phyloP scores from a whole-genome alignment of 2,888 invertebrate species.

The Napeogenes sylphis region DNA sequence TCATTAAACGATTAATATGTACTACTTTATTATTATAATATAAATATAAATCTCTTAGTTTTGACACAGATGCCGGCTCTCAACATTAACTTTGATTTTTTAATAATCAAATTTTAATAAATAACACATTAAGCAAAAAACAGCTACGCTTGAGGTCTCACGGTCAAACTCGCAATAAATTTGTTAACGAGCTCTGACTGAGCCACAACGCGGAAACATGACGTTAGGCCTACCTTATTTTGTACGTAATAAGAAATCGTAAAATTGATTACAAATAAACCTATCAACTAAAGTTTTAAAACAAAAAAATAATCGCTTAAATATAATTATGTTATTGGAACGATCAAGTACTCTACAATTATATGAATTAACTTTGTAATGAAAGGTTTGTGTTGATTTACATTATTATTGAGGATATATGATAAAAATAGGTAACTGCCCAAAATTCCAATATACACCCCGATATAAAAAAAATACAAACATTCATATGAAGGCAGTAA shows the following conservation, averaged over 20 bases:
- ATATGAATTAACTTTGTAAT: no score
- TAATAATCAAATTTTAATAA: constrained; percentile 72
- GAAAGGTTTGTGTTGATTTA: no score
- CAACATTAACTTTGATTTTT: constrained; percentile 61
- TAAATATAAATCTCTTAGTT: constrained; percentile 41
- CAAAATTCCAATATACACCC: no score
- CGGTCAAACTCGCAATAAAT: constrained; percentile 74
- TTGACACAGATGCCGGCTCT: constrained; percentile 55
- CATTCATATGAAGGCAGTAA: no score
- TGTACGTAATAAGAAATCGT: constrained; percentile 20
- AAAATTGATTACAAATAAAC: constrained; percentile 15
- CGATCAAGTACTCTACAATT: background rate
- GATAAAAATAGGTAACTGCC: no score
- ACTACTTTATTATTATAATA: constrained; percentile 50
- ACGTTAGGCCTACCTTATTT: constrained; percentile 42
- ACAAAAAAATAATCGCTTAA: constrained; percentile 2
- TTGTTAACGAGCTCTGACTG: constrained; percentile 54
- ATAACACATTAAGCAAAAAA: constrained; percentile 73
- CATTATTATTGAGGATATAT: no score
- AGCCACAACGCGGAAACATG: constrained; percentile 54
- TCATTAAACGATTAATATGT: constrained; percentile 52
- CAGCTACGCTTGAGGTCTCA: constrained; percentile 70
- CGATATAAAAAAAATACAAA: no score
- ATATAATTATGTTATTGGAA: background rate
- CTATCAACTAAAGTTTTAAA: background rate